Percentiles rank a stretch among this genome's conserved stretches.
These are phyloP conservation scores for Hylaeus anthracinus DNA, from an alignment of 1,140 invertebrate species.

Conservation along the genomic window DNA sequence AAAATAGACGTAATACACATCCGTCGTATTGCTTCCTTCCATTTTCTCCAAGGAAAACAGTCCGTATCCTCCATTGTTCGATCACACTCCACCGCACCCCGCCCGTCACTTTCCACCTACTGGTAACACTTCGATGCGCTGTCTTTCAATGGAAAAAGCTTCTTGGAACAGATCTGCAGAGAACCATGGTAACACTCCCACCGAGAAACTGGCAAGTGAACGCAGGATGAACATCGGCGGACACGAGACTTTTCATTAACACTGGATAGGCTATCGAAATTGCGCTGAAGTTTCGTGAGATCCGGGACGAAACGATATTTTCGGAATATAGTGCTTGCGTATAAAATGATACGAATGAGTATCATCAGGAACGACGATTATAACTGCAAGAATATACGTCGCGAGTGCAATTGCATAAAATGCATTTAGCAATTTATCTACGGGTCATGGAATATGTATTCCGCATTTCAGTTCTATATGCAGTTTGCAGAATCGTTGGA, in stretches of 20 bases:
- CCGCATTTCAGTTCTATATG: too few relatives aligned
- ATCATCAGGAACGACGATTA: too few relatives aligned
- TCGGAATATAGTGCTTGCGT: too few relatives aligned
- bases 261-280: too few relatives aligned
- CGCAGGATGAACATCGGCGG: not conserved
- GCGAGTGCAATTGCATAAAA: too few relatives aligned
- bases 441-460: too few relatives aligned
- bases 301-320: too few relatives aligned
- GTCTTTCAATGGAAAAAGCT: constrained; percentile 30
- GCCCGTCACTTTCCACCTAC: not conserved
- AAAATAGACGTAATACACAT: constrained; percentile 38
- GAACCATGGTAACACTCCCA: constrained; percentile 11
- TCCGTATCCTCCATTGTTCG: constrained; percentile 31
- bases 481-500: too few relatives aligned
- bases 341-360: too few relatives aligned
- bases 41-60: constrained; percentile 5
- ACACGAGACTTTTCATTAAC: not conserved
- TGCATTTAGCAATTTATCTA: too few relatives aligned
- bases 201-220: constrained; percentile 1
- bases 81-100: not conserved
- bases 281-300: too few relatives aligned
- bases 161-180: constrained; percentile 35
- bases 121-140: constrained; percentile 21
- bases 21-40: constrained; percentile 16
- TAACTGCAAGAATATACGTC: too few relatives aligned